phyloP scores from a whole-genome alignment of 2,797 vertebrate species.

The Microchirus variegatus region DNA sequence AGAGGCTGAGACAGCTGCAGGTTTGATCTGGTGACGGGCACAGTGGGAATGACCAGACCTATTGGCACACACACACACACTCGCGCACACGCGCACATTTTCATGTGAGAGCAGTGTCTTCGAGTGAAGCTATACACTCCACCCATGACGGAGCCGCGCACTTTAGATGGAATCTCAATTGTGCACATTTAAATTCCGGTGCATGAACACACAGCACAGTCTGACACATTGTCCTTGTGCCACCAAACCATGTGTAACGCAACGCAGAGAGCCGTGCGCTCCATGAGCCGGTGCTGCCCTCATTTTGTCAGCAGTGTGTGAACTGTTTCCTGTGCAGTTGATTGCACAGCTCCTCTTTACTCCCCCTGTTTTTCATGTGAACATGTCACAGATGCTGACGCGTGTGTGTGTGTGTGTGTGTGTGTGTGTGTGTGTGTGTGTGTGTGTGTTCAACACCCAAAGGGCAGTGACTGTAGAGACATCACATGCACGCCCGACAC shows the following conservation, averaged over 20 bases:
- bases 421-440: conserved; percentile 3
- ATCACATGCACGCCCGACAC: no score
- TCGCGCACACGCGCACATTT: no score
- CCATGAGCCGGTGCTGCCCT: background rate
- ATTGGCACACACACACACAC: no score
- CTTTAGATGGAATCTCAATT: conserved; percentile 25
- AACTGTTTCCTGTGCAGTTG: conserved; percentile 16
- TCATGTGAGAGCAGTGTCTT: no score
- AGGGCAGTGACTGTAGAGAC: background rate
- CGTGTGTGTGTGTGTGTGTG: background rate
- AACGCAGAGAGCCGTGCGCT: background rate
- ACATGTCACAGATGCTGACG: background rate
- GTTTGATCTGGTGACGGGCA: no score
- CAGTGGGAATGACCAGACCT: no score
- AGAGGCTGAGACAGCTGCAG: no score
- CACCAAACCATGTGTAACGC: conserved; percentile 6
- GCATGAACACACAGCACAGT: background rate
- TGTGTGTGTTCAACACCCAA: conserved; percentile 3
- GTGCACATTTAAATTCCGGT: background rate
- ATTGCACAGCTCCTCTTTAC: conserved; percentile 7
- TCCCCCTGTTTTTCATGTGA: conserved; percentile 16
- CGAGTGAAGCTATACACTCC: no score
- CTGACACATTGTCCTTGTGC: background rate
- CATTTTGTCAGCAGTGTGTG: conserved; percentile 1
- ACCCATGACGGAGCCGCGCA: background rate